phyloP scores from a whole-genome alignment of 2,888 invertebrate genomes.

The Athalia circularis region DNA sequence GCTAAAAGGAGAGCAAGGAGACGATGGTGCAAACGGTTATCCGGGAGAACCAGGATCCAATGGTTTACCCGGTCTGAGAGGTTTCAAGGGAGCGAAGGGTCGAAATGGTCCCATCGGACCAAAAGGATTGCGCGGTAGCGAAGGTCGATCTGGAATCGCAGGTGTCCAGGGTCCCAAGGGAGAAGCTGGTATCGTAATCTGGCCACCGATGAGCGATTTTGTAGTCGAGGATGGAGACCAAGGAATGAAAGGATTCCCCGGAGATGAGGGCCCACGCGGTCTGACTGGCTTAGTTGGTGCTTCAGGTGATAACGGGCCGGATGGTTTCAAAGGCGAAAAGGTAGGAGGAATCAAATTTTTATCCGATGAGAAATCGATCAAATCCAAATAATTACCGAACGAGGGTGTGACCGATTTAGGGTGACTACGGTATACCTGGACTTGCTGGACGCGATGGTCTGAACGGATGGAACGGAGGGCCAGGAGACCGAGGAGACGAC shows the following conservation, averaged over 20 bases:
- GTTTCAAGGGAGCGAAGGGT: slow-evolving; percentile 82
- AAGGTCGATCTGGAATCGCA: slow-evolving; percentile 77
- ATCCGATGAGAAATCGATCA: slow-evolving; percentile 61
- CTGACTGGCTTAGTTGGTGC: slow-evolving; percentile 72
- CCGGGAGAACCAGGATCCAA: slow-evolving; percentile 75
- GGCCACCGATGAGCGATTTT: slow-evolving; percentile 59
- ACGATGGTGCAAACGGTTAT: slow-evolving; percentile 77
- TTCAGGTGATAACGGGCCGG: slow-evolving; percentile 72
- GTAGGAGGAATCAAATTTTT: slow-evolving; percentile 63
- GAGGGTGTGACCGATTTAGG: slow-evolving; percentile 59
- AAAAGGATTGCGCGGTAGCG: slow-evolving; percentile 72
- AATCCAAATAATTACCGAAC: not conserved
- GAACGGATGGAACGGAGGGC: slow-evolving; percentile 72
- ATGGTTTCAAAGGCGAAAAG: slow-evolving; percentile 78
- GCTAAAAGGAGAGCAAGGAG: slow-evolving; percentile 80
- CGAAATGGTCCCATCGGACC: slow-evolving; percentile 76
- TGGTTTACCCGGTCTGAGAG: slow-evolving; percentile 79
- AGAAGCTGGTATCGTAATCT: slow-evolving; percentile 67
- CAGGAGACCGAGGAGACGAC: slow-evolving; percentile 78
- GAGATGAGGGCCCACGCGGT: slow-evolving; percentile 76
- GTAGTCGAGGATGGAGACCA: slow-evolving; percentile 69
- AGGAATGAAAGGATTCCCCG: slow-evolving; percentile 78
- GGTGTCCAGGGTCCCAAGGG: slow-evolving; percentile 77
- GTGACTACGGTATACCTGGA: slow-evolving; percentile 71
- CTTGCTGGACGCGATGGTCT: slow-evolving; percentile 75